Evolutionary conservation across 2,888 invertebrate genomes (phyloP).

Genomic region (Coleophora flavipennella): DNA sequence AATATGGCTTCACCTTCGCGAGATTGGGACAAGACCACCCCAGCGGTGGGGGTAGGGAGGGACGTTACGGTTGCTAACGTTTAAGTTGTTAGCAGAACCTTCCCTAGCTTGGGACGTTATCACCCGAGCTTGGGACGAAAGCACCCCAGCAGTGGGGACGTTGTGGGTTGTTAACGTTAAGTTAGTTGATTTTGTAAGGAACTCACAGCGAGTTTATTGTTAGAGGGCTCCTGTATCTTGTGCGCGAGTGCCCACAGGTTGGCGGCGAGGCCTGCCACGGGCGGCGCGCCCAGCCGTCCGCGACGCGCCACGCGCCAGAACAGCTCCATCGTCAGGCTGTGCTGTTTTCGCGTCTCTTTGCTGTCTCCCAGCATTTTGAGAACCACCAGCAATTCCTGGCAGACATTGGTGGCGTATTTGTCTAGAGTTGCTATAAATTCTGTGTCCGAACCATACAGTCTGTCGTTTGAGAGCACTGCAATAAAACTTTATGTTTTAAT

Average conservation of each 20-base stretch:
- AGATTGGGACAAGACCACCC: too few relatives aligned
- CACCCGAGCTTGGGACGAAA: too few relatives aligned
- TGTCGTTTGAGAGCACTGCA: conserved; percentile 92
- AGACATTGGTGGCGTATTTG: conserved; percentile 80
- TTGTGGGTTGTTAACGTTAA: too few relatives aligned
- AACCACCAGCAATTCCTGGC: conserved; percentile 82
- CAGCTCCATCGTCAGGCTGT: conserved; percentile 81
- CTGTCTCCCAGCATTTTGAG: conserved; percentile 79
- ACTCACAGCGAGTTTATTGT: conserved; percentile 46
- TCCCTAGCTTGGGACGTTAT: too few relatives aligned
- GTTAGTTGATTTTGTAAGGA: too few relatives aligned
- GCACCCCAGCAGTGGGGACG: too few relatives aligned
- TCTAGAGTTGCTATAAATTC: conserved; percentile 88
- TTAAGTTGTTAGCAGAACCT: neutral
- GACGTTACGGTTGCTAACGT: too few relatives aligned
- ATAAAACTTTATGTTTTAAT: conserved; percentile 12
- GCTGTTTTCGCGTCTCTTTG: conserved; percentile 78
- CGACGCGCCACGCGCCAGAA: conserved; percentile 78
- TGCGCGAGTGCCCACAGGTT: conserved; percentile 88
- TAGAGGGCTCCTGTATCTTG: conserved; percentile 60
- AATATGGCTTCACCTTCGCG: too few relatives aligned
- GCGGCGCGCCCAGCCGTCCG: conserved; percentile 74
- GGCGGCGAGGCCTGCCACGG: conserved; percentile 77
- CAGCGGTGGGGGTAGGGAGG: too few relatives aligned
- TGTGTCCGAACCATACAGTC: conserved; percentile 89